Evolutionary conservation across 1,140 invertebrate genomes (phyloP).

Genomic region (Bombus difficillimus): DNA sequence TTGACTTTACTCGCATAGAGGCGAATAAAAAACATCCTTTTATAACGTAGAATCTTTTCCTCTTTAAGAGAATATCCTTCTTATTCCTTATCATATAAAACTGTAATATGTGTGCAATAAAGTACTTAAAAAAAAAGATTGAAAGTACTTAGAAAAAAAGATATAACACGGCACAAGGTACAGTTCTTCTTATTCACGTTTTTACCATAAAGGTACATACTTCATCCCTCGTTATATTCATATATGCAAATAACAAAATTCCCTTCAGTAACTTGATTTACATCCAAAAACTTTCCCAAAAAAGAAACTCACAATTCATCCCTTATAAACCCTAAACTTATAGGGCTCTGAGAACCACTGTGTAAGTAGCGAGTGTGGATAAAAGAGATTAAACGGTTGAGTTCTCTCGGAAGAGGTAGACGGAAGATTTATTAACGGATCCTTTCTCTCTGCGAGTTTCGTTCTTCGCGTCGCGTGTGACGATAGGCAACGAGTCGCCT

Average conservation of each 20-base stretch:
- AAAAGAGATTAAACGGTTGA: conserved; percentile 76
- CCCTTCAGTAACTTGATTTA: not conserved
- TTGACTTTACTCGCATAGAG: too few species aligned
- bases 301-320: not conserved
- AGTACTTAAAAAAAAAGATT: not conserved
- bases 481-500: conserved; percentile 43
- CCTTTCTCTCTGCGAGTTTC: conserved; percentile 35
- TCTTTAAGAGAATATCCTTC: too few species aligned
- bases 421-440: conserved; percentile 75
- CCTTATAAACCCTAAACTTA: not conserved
- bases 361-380: conserved; percentile 76
- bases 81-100: too few species aligned
- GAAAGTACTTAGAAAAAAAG: not conserved
- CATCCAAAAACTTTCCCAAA: not conserved
- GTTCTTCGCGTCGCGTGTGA: conserved; percentile 38
- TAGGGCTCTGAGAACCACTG: conserved; percentile 65
- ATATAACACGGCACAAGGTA: not conserved
- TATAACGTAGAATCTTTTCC: too few species aligned
- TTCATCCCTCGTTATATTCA: not conserved
- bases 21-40: too few species aligned
- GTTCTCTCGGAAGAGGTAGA: conserved; percentile 66
- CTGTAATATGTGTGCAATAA: too few species aligned
- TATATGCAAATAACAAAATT: not conserved
- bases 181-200: not conserved
- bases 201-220: not conserved